Percentiles rank a stretch among this genome's conserved stretches.
Evolutionary conservation across 1,140 invertebrate genomes (phyloP).

Genomic region (Bombus affinis): DNA sequence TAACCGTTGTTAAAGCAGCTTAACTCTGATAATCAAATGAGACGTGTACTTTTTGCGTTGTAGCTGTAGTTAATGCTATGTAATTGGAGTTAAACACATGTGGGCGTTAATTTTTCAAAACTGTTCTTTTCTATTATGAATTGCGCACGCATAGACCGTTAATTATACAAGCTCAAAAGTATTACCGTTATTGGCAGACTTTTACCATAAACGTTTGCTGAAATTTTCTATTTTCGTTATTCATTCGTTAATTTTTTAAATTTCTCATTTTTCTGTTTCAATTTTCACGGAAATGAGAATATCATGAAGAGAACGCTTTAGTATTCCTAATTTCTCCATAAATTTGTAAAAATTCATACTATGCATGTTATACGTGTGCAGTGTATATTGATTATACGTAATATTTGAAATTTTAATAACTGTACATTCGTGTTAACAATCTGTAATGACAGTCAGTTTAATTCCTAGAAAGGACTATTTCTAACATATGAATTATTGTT

Average conservation of each 20-base stretch:
- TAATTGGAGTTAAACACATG: neutral
- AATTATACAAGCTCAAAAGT: neutral
- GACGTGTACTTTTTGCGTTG: neutral
- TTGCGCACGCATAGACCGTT: neutral
- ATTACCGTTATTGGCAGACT: neutral
- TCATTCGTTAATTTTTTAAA: too few relatives aligned
- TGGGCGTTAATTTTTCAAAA: neutral
- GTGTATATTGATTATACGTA: neutral
- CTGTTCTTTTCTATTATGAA: neutral
- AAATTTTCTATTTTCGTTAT: too few relatives aligned
- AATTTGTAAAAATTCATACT: too few relatives aligned
- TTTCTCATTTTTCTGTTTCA: too few relatives aligned
- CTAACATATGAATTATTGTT: neutral
- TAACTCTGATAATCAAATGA: neutral
- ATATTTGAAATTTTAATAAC: neutral
- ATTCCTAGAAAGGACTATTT: neutral
- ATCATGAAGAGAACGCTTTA: too few relatives aligned
- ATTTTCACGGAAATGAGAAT: too few relatives aligned
- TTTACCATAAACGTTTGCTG: neutral
- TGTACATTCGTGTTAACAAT: neutral
- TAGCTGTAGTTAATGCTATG: neutral
- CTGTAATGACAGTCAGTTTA: neutral
- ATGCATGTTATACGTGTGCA: too few relatives aligned
- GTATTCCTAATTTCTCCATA: too few relatives aligned
- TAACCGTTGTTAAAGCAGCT: neutral